Conservation (phyloP, 2,888 invertebrate genomes). For the Polyploca ridens region DNA sequence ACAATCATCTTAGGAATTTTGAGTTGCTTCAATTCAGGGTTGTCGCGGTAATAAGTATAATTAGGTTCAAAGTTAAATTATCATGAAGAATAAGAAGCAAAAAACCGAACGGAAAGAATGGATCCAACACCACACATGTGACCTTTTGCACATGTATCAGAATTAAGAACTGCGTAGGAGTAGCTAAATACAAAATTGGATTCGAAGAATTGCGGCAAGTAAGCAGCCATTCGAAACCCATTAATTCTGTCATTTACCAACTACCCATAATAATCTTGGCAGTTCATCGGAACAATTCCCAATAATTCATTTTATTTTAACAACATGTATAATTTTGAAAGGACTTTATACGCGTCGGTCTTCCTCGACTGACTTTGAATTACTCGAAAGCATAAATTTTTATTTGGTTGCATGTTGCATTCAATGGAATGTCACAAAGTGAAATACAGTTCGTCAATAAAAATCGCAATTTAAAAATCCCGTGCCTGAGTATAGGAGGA, state of each 20-base stretch:
- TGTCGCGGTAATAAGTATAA: neutral
- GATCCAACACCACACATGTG: conserved; percentile 44
- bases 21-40: neutral
- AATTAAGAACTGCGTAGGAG: conserved; percentile 70
- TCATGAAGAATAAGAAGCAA: conserved; percentile 12
- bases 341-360: neutral
- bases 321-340: neutral
- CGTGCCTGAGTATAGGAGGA: conserved; percentile 44
- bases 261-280: conserved; percentile 25
- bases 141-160: conserved; percentile 59
- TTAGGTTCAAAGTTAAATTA: neutral
- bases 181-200: conserved; percentile 73
- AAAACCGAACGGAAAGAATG: conserved; percentile 24
- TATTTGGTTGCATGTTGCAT: neutral
- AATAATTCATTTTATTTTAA: conserved; percentile 9
- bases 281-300: conserved; percentile 21
- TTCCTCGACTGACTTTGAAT: conserved; percentile 1
- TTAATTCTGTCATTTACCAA: conserved; percentile 47
- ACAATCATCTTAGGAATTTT: neutral
- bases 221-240: conserved; percentile 63
- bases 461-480: conserved; percentile 50
- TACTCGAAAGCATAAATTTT: neutral
- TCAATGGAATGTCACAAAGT: conserved; percentile 50
- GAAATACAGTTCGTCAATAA: conserved; percentile 58
- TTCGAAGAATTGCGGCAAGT: conserved; percentile 68